Conservation (phyloP, 2,797 vertebrate genomes). For the Amblyopsis hoosieri region DNA sequence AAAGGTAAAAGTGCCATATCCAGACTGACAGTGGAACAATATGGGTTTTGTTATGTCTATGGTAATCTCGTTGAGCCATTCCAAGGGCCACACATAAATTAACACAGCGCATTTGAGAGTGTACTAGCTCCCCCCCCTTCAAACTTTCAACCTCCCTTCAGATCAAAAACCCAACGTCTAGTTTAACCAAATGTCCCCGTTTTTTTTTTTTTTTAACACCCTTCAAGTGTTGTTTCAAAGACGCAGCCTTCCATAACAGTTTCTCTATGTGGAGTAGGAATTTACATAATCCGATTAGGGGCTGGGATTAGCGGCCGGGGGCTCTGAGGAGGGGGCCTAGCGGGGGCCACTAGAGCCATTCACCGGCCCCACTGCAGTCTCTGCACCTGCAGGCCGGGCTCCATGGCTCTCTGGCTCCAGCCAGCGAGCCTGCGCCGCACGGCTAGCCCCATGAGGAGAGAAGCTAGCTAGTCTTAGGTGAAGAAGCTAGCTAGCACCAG, state of each 20-base stretch:
- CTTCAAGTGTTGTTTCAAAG: constrained; percentile 86
- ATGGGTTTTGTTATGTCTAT: constrained; percentile 77
- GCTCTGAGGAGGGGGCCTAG: constrained; percentile 86
- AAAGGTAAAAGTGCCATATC: constrained; percentile 75
- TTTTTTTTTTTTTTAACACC: constrained; percentile 74
- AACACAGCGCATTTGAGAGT: constrained; percentile 56
- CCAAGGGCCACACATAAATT: constrained; percentile 78
- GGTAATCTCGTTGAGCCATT: constrained; percentile 82
- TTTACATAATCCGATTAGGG: constrained; percentile 99
- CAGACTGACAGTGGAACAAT: constrained; percentile 79
- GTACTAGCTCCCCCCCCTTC: constrained; percentile 41
- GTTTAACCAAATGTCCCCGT: constrained; percentile 81
- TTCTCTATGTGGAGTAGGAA: constrained; percentile 87
- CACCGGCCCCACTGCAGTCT: constrained; percentile 85
- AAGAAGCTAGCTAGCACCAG: too few species aligned
- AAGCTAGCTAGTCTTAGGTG: too few species aligned
- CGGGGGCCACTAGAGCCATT: constrained; percentile 91
- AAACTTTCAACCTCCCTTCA: constrained; percentile 67
- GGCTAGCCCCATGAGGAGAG: constrained; percentile 5
- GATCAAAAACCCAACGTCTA: constrained; percentile 71
- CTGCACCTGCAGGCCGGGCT: constrained; percentile 87
- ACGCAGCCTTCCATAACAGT: constrained; percentile 81
- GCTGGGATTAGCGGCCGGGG: constrained; percentile 84
- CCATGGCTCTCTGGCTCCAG: constrained; percentile 42
- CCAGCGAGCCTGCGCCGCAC: constrained; percentile 61